phyloP scores from a whole-genome alignment of 2,797 vertebrate species.

The Poeciliopsis gracilis region DNA sequence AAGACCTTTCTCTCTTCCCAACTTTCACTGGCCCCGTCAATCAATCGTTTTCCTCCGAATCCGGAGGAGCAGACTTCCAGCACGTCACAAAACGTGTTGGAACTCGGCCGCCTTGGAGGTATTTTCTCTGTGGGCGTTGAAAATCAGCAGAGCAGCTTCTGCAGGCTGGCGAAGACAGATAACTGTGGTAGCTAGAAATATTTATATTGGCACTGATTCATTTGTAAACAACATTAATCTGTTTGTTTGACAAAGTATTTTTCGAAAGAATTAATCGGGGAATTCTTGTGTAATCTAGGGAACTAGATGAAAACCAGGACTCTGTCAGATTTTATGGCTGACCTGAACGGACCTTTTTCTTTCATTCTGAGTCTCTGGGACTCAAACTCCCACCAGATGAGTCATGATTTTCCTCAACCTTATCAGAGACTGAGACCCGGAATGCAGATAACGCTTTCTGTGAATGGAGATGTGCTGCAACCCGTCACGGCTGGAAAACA shows the following conservation, averaged over 20 bases:
- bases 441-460: background rate
- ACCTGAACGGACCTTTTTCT: background rate
- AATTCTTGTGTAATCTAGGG: no score
- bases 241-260: no score
- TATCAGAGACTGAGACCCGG: background rate
- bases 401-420: background rate
- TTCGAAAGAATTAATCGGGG: background rate
- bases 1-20: background rate
- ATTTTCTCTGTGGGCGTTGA: background rate
- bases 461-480: background rate
- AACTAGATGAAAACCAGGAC: background rate
- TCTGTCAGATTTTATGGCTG: background rate
- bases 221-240: background rate
- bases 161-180: background rate
- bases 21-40: background rate
- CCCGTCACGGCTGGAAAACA: background rate
- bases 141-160: background rate
- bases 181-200: background rate
- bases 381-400: background rate
- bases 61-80: background rate
- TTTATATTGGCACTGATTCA: background rate
- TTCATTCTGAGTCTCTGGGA: fast-evolving
- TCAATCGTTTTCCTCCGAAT: background rate
- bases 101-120: background rate
- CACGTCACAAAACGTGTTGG: background rate